A percentile compares a stretch with the other conserved stretches of the same genome.
phyloP scores from a whole-genome alignment of 2,113 vertebrate species.

The Sciurus niger region DNA sequence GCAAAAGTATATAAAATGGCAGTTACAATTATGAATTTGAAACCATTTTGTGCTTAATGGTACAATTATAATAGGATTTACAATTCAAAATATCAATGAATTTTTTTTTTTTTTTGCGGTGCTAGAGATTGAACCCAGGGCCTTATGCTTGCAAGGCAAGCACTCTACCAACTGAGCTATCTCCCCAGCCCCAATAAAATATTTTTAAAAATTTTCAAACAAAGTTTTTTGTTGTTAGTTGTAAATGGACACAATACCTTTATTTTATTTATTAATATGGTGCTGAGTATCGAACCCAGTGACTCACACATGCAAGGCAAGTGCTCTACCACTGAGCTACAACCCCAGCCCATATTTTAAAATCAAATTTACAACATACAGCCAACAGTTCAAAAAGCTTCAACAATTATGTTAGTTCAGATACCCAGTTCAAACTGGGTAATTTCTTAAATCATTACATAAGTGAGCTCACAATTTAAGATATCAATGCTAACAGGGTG shows the following conservation, averaged over 20 bases:
- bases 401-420: slow-evolving; percentile 48
- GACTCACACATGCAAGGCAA: no score
- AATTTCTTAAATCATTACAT: slow-evolving; percentile 58
- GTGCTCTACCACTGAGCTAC: no score
- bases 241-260: no score
- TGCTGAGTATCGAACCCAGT: no score
- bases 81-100: slow-evolving; percentile 50
- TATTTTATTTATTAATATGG: no score
- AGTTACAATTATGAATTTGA: slow-evolving; percentile 28
- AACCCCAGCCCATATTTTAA: background rate
- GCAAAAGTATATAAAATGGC: slow-evolving; percentile 45
- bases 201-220: no score
- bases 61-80: slow-evolving; percentile 19
- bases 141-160: no score
- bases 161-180: no score
- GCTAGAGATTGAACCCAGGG: no score
- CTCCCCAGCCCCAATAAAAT: no score
- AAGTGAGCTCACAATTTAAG: slow-evolving; percentile 34
- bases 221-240: no score
- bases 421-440: slow-evolving; percentile 47
- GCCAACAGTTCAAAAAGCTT: slow-evolving; percentile 26
- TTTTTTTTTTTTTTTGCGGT: no score
- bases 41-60: slow-evolving; percentile 50
- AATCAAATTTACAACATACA: slow-evolving; percentile 38
- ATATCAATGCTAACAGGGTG: slow-evolving; percentile 54